These are phyloP conservation scores for Climacteris rufus DNA, from an alignment of 2,113 vertebrate species.

Conservation along the genomic window DNA sequence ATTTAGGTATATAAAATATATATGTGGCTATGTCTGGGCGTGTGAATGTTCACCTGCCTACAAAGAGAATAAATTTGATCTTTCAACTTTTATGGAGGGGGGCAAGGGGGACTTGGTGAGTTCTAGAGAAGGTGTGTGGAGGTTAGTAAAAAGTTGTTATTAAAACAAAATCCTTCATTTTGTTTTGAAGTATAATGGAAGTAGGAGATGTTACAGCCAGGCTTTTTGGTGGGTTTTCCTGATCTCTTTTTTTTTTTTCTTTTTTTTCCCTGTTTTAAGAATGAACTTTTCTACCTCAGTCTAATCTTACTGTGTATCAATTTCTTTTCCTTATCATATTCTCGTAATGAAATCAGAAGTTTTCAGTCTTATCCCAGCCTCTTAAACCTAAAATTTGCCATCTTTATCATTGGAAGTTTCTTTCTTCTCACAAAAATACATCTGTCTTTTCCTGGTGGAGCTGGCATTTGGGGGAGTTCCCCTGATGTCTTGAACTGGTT, in stretches of 20 bases:
- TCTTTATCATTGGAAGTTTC: background rate
- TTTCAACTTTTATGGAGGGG: slow-evolving; percentile 64
- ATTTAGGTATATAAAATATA: slow-evolving; percentile 77
- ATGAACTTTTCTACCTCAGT: background rate
- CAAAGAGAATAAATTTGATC: slow-evolving; percentile 81
- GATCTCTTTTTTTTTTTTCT: background rate
- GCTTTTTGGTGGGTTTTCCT: background rate
- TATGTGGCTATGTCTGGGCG: slow-evolving; percentile 65
- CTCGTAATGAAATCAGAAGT: background rate
- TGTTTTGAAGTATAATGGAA: slow-evolving; percentile 59
- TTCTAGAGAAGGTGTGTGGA: slow-evolving; percentile 41
- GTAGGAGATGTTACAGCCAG: background rate
- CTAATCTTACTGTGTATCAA: background rate
- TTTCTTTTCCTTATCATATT: background rate
- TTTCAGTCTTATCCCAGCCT: background rate
- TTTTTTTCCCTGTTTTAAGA: background rate
- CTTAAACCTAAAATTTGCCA: background rate
- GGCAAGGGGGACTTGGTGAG: slow-evolving; percentile 51
- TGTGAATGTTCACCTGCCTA: slow-evolving; percentile 71
- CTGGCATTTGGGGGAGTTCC: background rate
- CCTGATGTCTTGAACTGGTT: background rate
- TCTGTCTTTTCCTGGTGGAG: background rate
- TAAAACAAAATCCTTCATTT: slow-evolving; percentile 71
- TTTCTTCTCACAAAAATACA: background rate
- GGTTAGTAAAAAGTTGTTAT: slow-evolving; percentile 67